Evolutionary conservation across 2,888 invertebrate species (phyloP).

Genomic region (Cylloceria caligata): DNA sequence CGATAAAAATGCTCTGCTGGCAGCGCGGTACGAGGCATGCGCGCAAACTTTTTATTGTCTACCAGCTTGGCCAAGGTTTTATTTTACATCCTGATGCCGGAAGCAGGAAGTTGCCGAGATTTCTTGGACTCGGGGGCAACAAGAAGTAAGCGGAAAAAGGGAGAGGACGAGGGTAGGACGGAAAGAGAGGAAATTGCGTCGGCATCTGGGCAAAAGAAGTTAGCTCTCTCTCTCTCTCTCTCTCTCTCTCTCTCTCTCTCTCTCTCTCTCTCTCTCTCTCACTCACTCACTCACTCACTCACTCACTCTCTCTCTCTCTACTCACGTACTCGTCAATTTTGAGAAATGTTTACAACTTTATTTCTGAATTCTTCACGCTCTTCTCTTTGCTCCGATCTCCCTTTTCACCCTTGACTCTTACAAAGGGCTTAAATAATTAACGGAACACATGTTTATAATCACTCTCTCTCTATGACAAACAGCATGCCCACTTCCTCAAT

Average conservation of each 20-base stretch:
- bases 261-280: background rate
- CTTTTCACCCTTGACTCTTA: background rate
- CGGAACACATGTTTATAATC: constrained; percentile 11
- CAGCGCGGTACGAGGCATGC: background rate
- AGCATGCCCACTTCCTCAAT: constrained; percentile 6
- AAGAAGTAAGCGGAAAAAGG: constrained; percentile 22
- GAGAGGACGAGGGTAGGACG: constrained; percentile 21
- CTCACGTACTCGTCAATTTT: constrained; percentile 6
- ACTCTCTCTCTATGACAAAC: background rate
- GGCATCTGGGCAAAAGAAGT: constrained; percentile 3
- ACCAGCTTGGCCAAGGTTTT: background rate
- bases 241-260: background rate
- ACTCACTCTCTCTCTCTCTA: background rate
- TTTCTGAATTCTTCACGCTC: background rate
- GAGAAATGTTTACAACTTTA: constrained; percentile 26
- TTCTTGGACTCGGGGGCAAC: constrained; percentile 30
- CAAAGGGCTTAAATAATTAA: constrained; percentile 11
- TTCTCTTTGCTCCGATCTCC: background rate
- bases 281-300: no score
- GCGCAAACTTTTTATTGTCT: constrained; percentile 16
- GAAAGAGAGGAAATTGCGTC: constrained; percentile 36
- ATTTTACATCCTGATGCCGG: constrained; percentile 45
- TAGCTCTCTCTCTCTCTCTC: background rate
- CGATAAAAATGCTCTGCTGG: constrained; percentile 10
- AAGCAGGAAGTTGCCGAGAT: constrained; percentile 66